Percentiles rank a stretch among this genome's conserved stretches.
Evolutionary conservation across 2,113 vertebrate species (phyloP).

Genomic region (Centropus unirufus): DNA sequence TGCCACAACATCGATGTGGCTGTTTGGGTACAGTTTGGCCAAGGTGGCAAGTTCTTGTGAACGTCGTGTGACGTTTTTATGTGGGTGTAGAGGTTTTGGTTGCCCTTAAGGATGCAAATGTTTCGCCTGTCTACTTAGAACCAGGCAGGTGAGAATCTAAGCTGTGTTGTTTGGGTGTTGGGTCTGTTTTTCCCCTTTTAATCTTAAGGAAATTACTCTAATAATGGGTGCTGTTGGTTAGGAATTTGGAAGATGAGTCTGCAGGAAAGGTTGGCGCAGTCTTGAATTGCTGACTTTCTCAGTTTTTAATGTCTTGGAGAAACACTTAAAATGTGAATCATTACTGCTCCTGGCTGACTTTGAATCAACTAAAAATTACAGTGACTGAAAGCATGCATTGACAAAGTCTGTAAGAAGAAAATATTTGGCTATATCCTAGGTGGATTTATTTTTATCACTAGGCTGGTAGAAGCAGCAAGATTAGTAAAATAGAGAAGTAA

Average conservation of each 20-base stretch:
- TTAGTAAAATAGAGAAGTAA: not conserved
- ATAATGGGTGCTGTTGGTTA: not conserved
- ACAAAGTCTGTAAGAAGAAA: slow-evolving; percentile 1
- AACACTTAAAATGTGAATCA: slow-evolving; percentile 8
- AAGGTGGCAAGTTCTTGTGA: not conserved
- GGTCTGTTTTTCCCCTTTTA: not conserved
- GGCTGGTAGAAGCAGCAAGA: not conserved
- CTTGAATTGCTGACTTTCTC: not conserved
- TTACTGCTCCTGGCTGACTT: not conserved
- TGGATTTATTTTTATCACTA: not conserved
- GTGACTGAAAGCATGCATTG: not conserved
- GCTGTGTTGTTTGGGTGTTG: not conserved
- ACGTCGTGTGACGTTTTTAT: not conserved
- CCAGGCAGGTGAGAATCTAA: not conserved
- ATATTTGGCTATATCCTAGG: rapidly evolving
- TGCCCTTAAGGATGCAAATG: not conserved
- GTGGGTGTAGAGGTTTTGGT: not conserved
- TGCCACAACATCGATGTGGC: not conserved
- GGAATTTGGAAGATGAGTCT: not conserved
- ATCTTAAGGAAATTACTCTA: slow-evolving; percentile 6
- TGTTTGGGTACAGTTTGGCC: not conserved
- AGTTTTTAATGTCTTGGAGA: not conserved
- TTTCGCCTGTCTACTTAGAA: not conserved
- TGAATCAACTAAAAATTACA: slow-evolving; percentile 49
- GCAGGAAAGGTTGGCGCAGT: not conserved